These are phyloP conservation scores for Protomyctophum bolini DNA, from an alignment of 2,113 vertebrate genomes.

Conservation along the genomic window DNA sequence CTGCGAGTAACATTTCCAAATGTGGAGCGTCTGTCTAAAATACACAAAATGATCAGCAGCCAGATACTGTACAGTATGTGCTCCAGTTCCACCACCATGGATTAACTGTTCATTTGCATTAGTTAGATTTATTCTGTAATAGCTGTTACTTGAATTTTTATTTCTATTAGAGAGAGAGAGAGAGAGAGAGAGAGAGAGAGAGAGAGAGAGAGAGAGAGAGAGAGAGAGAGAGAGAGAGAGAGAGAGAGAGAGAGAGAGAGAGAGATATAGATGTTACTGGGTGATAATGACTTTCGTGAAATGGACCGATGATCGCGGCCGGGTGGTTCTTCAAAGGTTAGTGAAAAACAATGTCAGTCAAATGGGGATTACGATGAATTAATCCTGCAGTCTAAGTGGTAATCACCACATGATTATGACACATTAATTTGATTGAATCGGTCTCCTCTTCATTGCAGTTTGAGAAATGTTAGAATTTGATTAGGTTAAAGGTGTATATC, in stretches of 20 bases:
- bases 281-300: background rate
- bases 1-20: background rate
- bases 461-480: too few relatives aligned
- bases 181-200: background rate
- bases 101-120: slow-evolving; percentile 55
- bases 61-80: slow-evolving; percentile 34
- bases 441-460: background rate
- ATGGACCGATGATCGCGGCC: too few relatives aligned
- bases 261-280: background rate
- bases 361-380: too few relatives aligned
- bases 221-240: background rate
- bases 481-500: too few relatives aligned
- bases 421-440: too few relatives aligned
- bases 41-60: slow-evolving; percentile 35
- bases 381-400: too few relatives aligned
- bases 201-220: background rate
- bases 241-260: background rate
- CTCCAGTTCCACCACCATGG: slow-evolving; percentile 37
- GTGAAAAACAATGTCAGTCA: background rate
- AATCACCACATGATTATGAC: too few relatives aligned
- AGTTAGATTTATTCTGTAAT: slow-evolving; percentile 47
- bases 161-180: background rate
- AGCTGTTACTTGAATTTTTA: slow-evolving; percentile 41
- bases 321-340: background rate
- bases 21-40: slow-evolving; percentile 37